Base-by-base conservation (phyloP, 2,113 vertebrate genomes). In the Carettochelys insculpta region DNA sequence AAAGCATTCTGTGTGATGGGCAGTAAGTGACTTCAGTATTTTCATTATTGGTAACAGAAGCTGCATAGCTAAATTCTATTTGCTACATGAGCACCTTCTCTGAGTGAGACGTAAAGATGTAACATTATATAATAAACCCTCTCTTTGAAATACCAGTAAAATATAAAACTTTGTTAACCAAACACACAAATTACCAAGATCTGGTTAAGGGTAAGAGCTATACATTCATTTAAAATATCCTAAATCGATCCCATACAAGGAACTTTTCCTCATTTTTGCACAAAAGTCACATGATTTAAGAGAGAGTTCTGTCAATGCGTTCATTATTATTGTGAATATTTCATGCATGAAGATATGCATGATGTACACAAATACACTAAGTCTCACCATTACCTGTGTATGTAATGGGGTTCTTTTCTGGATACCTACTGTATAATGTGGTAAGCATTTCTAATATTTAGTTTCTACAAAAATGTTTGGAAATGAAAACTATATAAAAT, bases 1-100 rank as follows among this genome's bases (percentile, higher is more conserved):
- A 80, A 77, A 9, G 68, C 25, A 68, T 34, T 31, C 3, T 2
- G 41, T 8, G 17, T 0, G 0, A 41, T 4, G n/a, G 13, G 43
- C 9, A 80, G 34, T 71, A 71, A 9, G 20, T 43, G 68, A 61
- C 34, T 41, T 75, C 0, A 1, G 17, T 27, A 56, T 52, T 0
- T 1, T 71, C 0, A 0, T 1, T 31, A 76, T 27, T 34, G 27
- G 6, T 81, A 78, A 75, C 2, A 3, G 78, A 11, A 75, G 65
- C 17, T 13, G 78, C 0, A 1, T 0, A 8, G 47, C 22, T 24
- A 58, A 91, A 90, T 2, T n/a, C 50, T 16, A 58, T 41, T 58
- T 31, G 80, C 1, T 68, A 73, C 11, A 65, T 20, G 11, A 16
- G 34, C 0, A 0, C 25, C 61, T 43, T 48, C 25, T 83, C 65